Conservation (phyloP, 2,888 invertebrate genomes). For the Fabriciana adippe region DNA sequence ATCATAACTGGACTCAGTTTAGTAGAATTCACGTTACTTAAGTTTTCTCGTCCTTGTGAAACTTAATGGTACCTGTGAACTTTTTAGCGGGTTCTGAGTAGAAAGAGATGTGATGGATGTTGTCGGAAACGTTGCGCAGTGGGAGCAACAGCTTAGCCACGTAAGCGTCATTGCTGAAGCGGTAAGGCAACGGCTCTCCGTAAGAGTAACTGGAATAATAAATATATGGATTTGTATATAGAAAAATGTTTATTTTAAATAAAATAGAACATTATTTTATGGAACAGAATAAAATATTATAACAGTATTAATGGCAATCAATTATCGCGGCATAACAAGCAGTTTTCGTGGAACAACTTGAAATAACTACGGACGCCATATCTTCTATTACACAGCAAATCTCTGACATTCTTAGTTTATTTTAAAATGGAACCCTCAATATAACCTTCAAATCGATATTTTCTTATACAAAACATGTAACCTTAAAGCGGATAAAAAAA, state of each 20-base stretch:
- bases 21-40: not conserved
- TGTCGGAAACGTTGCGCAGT: slow-evolving; percentile 83
- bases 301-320: no score
- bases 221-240: not conserved
- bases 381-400: no score
- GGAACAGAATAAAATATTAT: no score
- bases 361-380: no score
- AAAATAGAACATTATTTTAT: no score
- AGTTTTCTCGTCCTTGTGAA: slow-evolving; percentile 31
- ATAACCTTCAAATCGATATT: not conserved
- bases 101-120: slow-evolving; percentile 84
- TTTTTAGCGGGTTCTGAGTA: slow-evolving; percentile 86
- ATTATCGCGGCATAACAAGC: no score
- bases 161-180: slow-evolving; percentile 87
- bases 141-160: slow-evolving; percentile 86
- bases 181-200: slow-evolving; percentile 81
- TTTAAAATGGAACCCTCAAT: no score
- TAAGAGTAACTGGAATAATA: slow-evolving; percentile 74
- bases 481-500: slow-evolving; percentile 30
- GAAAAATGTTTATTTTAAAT: no score
- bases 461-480: not conserved
- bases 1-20: slow-evolving; percentile 1
- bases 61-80: slow-evolving; percentile 82
- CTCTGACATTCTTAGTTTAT: no score
- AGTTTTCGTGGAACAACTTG: no score